Evolutionary conservation across 2,797 vertebrate species (phyloP).

Genomic region (Chelidonichthys spinosus): DNA sequence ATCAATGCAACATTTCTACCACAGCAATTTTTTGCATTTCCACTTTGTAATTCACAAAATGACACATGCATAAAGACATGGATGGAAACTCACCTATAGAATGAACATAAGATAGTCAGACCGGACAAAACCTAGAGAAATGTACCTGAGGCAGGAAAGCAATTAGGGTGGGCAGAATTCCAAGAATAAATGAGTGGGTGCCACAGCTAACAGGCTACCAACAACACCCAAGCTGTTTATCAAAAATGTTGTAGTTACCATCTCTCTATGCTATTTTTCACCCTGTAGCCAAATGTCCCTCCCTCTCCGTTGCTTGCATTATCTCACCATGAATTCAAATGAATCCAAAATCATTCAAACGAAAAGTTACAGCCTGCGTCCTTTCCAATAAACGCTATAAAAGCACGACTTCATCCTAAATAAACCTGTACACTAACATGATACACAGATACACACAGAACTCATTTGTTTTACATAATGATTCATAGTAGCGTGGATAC

Average conservation of each 20-base stretch:
- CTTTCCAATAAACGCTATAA: background rate
- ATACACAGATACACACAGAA: background rate
- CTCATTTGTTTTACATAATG: conserved; percentile 38
- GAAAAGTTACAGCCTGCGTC: background rate
- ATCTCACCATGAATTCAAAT: background rate
- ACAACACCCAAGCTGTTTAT: background rate
- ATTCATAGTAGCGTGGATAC: conserved; percentile 31
- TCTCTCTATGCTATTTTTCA: background rate
- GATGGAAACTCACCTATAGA: background rate
- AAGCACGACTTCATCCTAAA: background rate
- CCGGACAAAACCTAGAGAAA: background rate
- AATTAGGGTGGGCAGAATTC: background rate
- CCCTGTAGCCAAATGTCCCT: background rate
- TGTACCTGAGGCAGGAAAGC: background rate
- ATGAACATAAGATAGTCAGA: background rate
- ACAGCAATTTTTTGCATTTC: background rate
- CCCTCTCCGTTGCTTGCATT: background rate
- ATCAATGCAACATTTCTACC: too few species aligned
- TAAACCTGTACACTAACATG: background rate
- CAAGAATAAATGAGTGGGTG: background rate
- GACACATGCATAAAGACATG: background rate
- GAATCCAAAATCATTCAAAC: background rate
- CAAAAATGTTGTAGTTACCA: background rate
- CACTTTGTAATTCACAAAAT: background rate
- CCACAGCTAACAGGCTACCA: background rate